A percentile compares a stretch with the other conserved stretches of the same genome.
These are phyloP conservation scores for Pachypeltis micranthus DNA, from an alignment of 1,140 invertebrate species.

Conservation along the genomic window DNA sequence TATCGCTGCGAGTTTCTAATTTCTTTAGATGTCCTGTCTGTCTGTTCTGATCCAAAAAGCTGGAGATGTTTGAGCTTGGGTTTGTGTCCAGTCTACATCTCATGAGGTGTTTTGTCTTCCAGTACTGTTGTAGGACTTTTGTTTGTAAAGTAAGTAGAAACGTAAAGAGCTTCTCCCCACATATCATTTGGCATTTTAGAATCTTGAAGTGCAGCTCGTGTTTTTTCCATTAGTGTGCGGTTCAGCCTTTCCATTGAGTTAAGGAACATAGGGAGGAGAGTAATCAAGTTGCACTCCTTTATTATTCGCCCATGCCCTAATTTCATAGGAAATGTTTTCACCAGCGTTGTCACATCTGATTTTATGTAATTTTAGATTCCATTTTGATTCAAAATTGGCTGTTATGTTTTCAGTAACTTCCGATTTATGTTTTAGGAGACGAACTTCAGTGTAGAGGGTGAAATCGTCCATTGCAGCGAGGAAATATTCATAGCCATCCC, in stretches of 20 bases:
- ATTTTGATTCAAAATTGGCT: too few species aligned
- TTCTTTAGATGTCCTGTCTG: neutral
- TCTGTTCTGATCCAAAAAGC: too few species aligned
- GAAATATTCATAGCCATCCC: too few species aligned
- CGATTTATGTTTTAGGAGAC: too few species aligned
- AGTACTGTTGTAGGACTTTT: constrained; percentile 1
- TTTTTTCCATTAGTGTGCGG: neutral
- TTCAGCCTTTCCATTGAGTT: constrained; percentile 1
- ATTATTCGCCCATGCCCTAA: too few species aligned
- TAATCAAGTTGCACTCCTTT: too few species aligned
- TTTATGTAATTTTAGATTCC: too few species aligned
- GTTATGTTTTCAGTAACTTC: too few species aligned
- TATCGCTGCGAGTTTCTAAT: neutral
- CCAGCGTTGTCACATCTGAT: too few species aligned
- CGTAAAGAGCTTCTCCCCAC: constrained; percentile 9
- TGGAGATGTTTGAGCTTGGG: neutral
- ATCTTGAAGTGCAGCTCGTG: neutral
- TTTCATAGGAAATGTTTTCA: too few species aligned
- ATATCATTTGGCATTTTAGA: neutral
- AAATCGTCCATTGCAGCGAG: too few species aligned
- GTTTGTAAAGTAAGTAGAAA: neutral
- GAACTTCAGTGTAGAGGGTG: too few species aligned
- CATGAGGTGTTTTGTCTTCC: neutral
- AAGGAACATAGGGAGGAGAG: neutral
- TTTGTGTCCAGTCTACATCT: neutral